These are phyloP conservation scores for Epizoanthus fatuus DNA, from an alignment of 92 coral and sea anemone species.

Conservation along the genomic window DNA sequence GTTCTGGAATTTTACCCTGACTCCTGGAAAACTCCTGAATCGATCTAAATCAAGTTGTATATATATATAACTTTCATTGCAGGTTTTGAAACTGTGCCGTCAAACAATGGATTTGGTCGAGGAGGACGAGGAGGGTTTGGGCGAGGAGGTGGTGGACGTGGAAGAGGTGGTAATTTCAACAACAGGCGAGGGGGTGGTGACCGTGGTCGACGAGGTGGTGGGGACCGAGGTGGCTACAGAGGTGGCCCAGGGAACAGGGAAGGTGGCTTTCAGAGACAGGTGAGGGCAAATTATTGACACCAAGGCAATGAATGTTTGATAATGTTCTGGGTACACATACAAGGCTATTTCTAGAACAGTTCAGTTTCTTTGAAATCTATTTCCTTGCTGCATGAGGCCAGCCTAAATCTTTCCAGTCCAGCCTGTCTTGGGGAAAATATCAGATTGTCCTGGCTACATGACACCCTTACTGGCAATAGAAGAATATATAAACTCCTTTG, in stretches of 20 bases:
- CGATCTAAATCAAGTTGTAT: not conserved
- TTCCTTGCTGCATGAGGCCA: too few species aligned
- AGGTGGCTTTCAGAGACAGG: conserved; percentile 40
- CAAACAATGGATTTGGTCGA: conserved; percentile 76
- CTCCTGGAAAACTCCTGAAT: not conserved
- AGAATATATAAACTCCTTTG: too few species aligned
- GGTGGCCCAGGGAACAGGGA: conserved; percentile 45
- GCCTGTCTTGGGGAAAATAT: too few species aligned
- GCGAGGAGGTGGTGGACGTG: conserved; percentile 85
- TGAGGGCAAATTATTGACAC: not conserved
- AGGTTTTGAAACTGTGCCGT: conserved; percentile 69
- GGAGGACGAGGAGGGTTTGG: conserved; percentile 88
- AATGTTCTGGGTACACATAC: too few species aligned
- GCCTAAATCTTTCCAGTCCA: too few species aligned
- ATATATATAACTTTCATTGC: conserved; percentile 1
- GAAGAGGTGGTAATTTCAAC: conserved; percentile 74
- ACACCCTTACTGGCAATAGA: too few species aligned
- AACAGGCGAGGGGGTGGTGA: conserved; percentile 70
- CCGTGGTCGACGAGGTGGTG: conserved; percentile 81
- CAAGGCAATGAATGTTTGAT: too few species aligned
- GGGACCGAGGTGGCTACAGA: conserved; percentile 50
- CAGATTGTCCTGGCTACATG: too few species aligned
- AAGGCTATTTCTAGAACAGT: too few species aligned
- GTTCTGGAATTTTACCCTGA: too few species aligned
- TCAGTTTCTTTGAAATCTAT: too few species aligned